Percentiles rank a stretch among this genome's conserved stretches.
Evolutionary conservation across 2,888 invertebrate genomes (phyloP).

Genomic region (Cephus nigrinus): DNA sequence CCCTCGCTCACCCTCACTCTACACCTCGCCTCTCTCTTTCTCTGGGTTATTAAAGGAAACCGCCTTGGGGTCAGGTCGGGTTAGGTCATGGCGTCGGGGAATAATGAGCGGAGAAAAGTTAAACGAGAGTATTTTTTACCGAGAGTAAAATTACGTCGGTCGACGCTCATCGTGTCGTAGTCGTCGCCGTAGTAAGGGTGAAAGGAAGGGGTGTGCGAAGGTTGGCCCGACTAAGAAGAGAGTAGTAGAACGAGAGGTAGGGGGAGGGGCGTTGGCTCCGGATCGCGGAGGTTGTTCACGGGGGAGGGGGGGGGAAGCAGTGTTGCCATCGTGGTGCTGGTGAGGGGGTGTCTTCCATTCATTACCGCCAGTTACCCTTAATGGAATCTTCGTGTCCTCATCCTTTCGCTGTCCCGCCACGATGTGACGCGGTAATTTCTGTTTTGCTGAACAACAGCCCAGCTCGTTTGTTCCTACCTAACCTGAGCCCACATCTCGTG

Average conservation of each 20-base stretch:
- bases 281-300: slow-evolving; percentile 27
- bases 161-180: slow-evolving; percentile 23
- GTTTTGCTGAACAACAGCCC: slow-evolving; percentile 49
- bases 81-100: slow-evolving; percentile 61
- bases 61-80: slow-evolving; percentile 60
- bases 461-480: too few relatives aligned
- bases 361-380: slow-evolving; percentile 62
- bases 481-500: too few relatives aligned
- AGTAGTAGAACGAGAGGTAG: not conserved
- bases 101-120: slow-evolving; percentile 63
- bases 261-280: not conserved
- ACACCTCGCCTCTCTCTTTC: slow-evolving; percentile 42
- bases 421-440: slow-evolving; percentile 52
- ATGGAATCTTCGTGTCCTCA: slow-evolving; percentile 64
- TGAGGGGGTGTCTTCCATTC: slow-evolving; percentile 57
- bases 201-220: slow-evolving; percentile 29
- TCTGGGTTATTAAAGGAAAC: slow-evolving; percentile 63
- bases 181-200: slow-evolving; percentile 3
- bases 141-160: slow-evolving; percentile 56
- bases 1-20: slow-evolving; percentile 28
- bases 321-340: slow-evolving; percentile 24
- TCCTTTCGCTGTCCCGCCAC: slow-evolving; percentile 42
- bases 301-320: slow-evolving; percentile 29
- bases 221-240: slow-evolving; percentile 6
- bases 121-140: slow-evolving; percentile 62